Conservation (phyloP, 1,140 invertebrate species). For the Phymastichus coffea region DNA sequence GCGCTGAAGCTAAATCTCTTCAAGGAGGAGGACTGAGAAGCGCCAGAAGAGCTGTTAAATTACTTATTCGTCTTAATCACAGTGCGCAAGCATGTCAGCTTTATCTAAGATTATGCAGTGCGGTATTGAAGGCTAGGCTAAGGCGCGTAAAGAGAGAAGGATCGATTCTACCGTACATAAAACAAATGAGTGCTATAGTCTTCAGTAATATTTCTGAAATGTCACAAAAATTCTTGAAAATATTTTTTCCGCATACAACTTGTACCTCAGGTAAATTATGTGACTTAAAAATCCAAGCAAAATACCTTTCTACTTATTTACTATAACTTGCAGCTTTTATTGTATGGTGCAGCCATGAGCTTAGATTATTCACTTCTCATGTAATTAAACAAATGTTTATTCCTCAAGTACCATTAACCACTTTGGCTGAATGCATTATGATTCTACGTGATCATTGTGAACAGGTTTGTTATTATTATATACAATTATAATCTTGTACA, state of each 20-base stretch:
- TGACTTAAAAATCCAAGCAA: neutral
- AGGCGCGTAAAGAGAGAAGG: constrained; percentile 87
- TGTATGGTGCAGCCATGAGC: constrained; percentile 87
- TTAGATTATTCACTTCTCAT: constrained; percentile 79
- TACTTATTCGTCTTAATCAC: constrained; percentile 84
- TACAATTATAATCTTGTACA: no score
- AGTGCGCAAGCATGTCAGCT: constrained; percentile 79
- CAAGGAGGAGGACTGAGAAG: constrained; percentile 87
- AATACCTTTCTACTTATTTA: neutral
- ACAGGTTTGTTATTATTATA: constrained; percentile 55
- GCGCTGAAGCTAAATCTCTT: constrained; percentile 79
- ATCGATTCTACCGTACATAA: constrained; percentile 80
- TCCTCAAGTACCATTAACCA: constrained; percentile 80
- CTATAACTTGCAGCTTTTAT: constrained; percentile 84
- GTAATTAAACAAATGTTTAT: constrained; percentile 89
- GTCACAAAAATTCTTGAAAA: constrained; percentile 79
- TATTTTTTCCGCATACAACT: constrained; percentile 74
- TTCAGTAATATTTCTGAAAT: constrained; percentile 88
- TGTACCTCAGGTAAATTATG: constrained; percentile 75
- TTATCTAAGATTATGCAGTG: constrained; percentile 82
- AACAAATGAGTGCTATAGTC: constrained; percentile 81
- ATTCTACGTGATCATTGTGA: constrained; percentile 75
- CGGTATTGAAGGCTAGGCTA: constrained; percentile 77
- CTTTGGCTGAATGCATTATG: constrained; percentile 84
- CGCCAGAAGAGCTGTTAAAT: constrained; percentile 78